Conservation (phyloP, 2,888 invertebrate species). For the Hoplodrina ambigua region DNA sequence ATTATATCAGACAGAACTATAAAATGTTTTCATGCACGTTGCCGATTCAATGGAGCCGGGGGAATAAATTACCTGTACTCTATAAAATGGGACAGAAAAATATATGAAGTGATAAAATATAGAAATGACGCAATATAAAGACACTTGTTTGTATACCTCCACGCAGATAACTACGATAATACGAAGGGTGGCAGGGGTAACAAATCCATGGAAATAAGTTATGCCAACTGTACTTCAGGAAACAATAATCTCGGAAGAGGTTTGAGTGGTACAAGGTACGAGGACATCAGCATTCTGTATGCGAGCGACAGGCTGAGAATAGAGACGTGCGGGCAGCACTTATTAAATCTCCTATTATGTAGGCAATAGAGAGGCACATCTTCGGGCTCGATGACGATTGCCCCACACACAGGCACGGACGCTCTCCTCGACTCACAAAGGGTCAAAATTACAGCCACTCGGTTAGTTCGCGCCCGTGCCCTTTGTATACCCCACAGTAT, state of each 20-base stretch:
- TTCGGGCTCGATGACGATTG: constrained; percentile 71
- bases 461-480: constrained; percentile 67
- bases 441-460: constrained; percentile 77
- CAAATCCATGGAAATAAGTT: constrained; percentile 76
- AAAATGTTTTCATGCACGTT: constrained; percentile 40
- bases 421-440: constrained; percentile 73
- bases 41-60: constrained; percentile 36
- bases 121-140: constrained; percentile 57
- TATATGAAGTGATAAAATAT: constrained; percentile 64
- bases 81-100: constrained; percentile 53
- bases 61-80: constrained; percentile 49
- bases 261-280: constrained; percentile 71
- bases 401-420: constrained; percentile 54
- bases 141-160: constrained; percentile 51
- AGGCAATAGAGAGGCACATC: constrained; percentile 62
- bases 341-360: constrained; percentile 77
- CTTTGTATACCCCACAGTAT: constrained; percentile 74
- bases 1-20: constrained; percentile 35
- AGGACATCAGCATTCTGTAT: constrained; percentile 71
- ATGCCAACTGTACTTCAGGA: constrained; percentile 75
- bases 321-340: constrained; percentile 62
- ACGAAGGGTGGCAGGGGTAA: constrained; percentile 30
- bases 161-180: constrained; percentile 56
- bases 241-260: constrained; percentile 72
- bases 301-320: constrained; percentile 41